These are phyloP conservation scores for Stenodema calcarata DNA, from an alignment of 2,888 invertebrate species.

Conservation along the genomic window DNA sequence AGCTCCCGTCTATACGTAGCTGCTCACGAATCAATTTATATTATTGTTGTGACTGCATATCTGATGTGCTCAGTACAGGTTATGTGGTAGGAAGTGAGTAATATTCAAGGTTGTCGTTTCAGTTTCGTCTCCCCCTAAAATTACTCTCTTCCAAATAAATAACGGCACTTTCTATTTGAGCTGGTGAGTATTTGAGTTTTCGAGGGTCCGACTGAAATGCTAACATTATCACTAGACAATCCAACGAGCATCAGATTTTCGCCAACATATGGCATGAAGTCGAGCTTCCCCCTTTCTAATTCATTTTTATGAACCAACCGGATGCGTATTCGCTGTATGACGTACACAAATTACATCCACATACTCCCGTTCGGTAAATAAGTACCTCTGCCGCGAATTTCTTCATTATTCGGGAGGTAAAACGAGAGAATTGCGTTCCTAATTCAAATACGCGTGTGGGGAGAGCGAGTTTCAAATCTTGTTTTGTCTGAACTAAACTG, in stretches of 20 bases:
- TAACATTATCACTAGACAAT: neutral
- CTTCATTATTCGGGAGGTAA: too few relatives aligned
- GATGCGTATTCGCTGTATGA: neutral
- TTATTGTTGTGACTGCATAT: neutral
- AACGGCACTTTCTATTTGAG: neutral
- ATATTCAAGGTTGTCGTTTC: slow-evolving; percentile 38
- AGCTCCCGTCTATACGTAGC: neutral
- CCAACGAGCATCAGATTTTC: neutral
- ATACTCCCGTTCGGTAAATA: neutral
- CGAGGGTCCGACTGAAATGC: neutral
- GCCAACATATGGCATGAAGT: slow-evolving; percentile 15
- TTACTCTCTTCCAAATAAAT: slow-evolving; percentile 10
- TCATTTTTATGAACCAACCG: neutral
- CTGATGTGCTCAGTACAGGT: slow-evolving; percentile 16
- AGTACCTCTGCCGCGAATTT: neutral
- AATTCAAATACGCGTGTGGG: too few relatives aligned
- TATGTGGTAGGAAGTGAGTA: slow-evolving; percentile 21
- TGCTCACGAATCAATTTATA: neutral
- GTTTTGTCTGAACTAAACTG: too few relatives aligned
- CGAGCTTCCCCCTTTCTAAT: slow-evolving; percentile 4
- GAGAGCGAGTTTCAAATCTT: too few relatives aligned
- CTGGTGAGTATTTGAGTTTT: neutral
- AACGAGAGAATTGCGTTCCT: too few relatives aligned
- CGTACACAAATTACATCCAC: neutral
- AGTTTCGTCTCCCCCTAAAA: slow-evolving; percentile 22